phyloP scores from a whole-genome alignment of 2,797 vertebrate genomes.

The Danionella dracula region DNA sequence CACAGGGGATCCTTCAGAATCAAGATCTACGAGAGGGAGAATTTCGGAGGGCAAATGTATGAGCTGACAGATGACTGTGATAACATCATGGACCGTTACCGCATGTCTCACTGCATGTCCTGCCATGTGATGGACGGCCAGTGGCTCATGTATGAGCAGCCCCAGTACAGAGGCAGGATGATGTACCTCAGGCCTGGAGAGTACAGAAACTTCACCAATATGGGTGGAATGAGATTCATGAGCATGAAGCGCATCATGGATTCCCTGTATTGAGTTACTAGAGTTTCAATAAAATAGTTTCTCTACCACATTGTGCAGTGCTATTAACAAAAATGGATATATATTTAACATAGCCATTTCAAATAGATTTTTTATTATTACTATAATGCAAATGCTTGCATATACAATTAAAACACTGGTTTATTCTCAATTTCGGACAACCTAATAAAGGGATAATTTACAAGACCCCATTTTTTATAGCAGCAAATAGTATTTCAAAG shows the following conservation, averaged over 20 bases:
- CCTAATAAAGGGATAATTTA: no score
- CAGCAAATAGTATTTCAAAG: no score
- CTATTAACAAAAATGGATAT: not conserved
- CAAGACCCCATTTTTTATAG: no score
- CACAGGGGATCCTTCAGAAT: constrained; percentile 66
- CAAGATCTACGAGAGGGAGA: constrained; percentile 64
- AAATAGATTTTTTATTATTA: no score
- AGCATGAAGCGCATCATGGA: constrained; percentile 40
- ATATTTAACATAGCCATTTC: no score
- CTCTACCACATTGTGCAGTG: not conserved
- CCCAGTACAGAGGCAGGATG: constrained; percentile 67
- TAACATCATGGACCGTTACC: constrained; percentile 61
- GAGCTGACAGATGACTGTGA: constrained; percentile 71
- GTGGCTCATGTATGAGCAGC: constrained; percentile 65
- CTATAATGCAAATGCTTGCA: no score
- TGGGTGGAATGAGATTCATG: constrained; percentile 41
- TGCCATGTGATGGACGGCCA: constrained; percentile 67
- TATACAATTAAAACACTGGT: no score
- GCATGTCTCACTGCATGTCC: constrained; percentile 67
- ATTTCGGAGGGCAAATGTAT: constrained; percentile 64
- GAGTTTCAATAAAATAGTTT: constrained; percentile 9
- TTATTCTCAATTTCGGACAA: no score
- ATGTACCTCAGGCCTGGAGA: constrained; percentile 69
- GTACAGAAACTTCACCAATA: constrained; percentile 66
- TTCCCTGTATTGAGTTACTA: not conserved